A percentile compares a stretch with the other conserved stretches of the same genome.
phyloP scores from a whole-genome alignment of 2,797 vertebrate species.

The Alauda arvensis region DNA sequence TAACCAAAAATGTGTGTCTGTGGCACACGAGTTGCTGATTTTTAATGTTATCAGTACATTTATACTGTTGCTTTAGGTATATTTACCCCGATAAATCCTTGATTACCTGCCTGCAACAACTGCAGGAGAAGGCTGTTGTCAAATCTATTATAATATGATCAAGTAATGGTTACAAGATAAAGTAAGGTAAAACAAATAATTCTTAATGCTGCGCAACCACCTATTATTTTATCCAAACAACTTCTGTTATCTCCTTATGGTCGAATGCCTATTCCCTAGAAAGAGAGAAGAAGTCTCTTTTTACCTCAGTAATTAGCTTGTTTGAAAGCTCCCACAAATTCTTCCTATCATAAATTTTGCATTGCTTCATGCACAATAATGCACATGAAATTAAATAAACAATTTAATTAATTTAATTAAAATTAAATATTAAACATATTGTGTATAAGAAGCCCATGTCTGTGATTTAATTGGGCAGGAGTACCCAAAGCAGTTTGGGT shows the following conservation, averaged over 20 bases:
- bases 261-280: conserved; percentile 45
- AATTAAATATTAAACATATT: conserved; percentile 88
- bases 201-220: conserved; percentile 21
- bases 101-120: conserved; percentile 18
- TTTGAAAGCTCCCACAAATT: conserved; percentile 65
- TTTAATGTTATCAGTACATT: background rate
- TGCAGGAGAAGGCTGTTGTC: background rate
- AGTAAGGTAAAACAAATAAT: conserved; percentile 57
- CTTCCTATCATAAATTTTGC: conserved; percentile 78
- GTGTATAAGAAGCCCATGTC: conserved; percentile 78
- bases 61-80: conserved; percentile 16
- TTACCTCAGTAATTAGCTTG: conserved; percentile 69
- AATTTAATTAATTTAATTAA: conserved; percentile 86
- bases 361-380: conserved; percentile 76
- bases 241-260: conserved; percentile 46
- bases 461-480: conserved; percentile 81
- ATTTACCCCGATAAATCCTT: conserved; percentile 30
- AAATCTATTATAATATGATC: background rate
- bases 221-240: conserved; percentile 47
- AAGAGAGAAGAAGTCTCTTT: conserved; percentile 48
- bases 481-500: conserved; percentile 81
- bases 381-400: conserved; percentile 83
- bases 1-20: background rate
- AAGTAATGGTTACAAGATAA: conserved; percentile 46
- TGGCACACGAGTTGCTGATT: background rate